A percentile compares a stretch with the other conserved stretches of the same genome.
phyloP scores from a whole-genome alignment of 2,797 vertebrate genomes.

The Molossus molossus region DNA sequence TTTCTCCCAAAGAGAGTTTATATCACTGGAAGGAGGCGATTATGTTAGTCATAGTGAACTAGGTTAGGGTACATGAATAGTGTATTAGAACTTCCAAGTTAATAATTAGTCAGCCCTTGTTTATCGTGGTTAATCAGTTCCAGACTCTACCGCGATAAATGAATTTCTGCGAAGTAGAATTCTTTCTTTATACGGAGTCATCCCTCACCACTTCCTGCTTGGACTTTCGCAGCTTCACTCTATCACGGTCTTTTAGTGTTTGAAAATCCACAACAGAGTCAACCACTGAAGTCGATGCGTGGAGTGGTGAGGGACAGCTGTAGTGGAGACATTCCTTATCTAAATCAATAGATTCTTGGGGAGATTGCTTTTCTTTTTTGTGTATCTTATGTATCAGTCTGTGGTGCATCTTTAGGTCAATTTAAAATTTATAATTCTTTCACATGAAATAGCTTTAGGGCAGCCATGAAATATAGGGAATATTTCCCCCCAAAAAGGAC shows the following conservation, averaged over 20 bases:
- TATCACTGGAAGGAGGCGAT: not conserved
- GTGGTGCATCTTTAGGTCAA: not conserved
- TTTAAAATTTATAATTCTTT: conserved; percentile 57
- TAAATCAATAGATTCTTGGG: not conserved
- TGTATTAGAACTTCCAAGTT: conserved; percentile 42
- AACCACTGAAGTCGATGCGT: no score
- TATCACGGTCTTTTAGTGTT: no score
- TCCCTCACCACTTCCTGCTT: no score
- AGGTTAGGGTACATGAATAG: not conserved
- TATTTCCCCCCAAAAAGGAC: not conserved
- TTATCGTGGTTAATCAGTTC: no score
- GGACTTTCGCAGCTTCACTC: no score
- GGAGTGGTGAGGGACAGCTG: no score
- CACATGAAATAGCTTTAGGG: conserved; percentile 44
- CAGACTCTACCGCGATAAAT: no score
- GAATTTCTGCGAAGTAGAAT: no score
- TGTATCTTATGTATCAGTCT: not conserved
- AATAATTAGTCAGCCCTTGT: not conserved
- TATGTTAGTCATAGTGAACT: conserved; percentile 12
- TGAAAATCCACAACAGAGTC: no score
- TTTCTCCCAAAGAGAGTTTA: not conserved
- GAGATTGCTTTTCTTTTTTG: not conserved
- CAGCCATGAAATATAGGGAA: not conserved
- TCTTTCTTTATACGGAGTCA: no score
- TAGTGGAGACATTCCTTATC: conserved; percentile 20